Evolutionary conservation across 2,797 vertebrate genomes (phyloP).

Genomic region (Pristis pectinata): DNA sequence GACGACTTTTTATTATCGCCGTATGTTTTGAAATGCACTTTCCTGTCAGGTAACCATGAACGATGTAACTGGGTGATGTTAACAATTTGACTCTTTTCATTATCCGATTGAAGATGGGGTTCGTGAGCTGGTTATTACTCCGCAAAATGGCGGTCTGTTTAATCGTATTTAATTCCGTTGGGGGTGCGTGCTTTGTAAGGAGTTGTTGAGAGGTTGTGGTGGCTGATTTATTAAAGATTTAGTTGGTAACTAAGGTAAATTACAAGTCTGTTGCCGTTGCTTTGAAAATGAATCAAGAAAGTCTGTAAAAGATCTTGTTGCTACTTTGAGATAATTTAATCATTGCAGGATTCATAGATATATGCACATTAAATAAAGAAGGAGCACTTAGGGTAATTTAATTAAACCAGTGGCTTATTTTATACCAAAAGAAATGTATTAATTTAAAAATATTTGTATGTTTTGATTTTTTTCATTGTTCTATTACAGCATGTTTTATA

Average conservation of each 20-base stretch:
- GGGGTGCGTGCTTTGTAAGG: no score
- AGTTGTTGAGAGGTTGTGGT: background rate
- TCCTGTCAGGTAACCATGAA: background rate
- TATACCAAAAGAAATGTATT: no score
- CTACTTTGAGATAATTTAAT: background rate
- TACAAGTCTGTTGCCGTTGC: background rate
- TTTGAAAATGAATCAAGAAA: background rate
- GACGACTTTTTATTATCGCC: background rate
- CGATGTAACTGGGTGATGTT: background rate
- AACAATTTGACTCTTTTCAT: background rate
- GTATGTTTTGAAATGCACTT: background rate
- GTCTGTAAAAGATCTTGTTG: background rate
- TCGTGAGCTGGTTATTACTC: background rate
- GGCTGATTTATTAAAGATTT: background rate
- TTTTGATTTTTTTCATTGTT: background rate
- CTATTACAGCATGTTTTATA: no score
- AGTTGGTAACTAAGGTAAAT: background rate
- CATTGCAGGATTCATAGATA: background rate
- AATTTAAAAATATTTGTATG: background rate
- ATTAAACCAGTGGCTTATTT: background rate
- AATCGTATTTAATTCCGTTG: background rate
- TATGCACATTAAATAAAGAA: background rate
- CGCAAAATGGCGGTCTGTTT: slow-evolving; percentile 24
- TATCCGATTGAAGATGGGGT: background rate
- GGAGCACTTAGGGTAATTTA: background rate